Evolutionary conservation across 2,888 invertebrate genomes (phyloP).

Genomic region (Ischnus inquisitorius): DNA sequence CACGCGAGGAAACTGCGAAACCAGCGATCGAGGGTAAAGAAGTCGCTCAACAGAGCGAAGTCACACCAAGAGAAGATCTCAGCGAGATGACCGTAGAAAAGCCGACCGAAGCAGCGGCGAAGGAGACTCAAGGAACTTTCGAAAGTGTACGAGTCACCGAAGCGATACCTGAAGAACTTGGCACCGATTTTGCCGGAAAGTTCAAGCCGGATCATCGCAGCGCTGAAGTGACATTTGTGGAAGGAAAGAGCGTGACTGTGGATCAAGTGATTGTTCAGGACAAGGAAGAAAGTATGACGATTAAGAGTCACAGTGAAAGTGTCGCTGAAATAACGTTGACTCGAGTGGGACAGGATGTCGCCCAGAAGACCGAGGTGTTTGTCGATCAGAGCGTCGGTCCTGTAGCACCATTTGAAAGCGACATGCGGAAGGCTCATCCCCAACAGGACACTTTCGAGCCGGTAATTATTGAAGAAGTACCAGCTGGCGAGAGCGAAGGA

Average conservation of each 20-base stretch:
- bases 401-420: slow-evolving; percentile 74
- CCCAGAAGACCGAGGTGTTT: slow-evolving; percentile 81
- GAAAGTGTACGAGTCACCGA: slow-evolving; percentile 85
- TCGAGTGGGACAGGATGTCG: slow-evolving; percentile 80
- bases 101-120: slow-evolving; percentile 84
- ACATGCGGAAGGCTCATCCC: slow-evolving; percentile 76
- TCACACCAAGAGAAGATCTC: slow-evolving; percentile 75
- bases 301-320: slow-evolving; percentile 72
- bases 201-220: slow-evolving; percentile 77
- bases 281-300: slow-evolving; percentile 78
- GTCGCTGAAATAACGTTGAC: slow-evolving; percentile 74
- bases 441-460: slow-evolving; percentile 79
- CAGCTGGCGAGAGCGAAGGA: slow-evolving; percentile 78
- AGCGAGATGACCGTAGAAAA: slow-evolving; percentile 77
- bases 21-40: slow-evolving; percentile 83
- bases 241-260: slow-evolving; percentile 81
- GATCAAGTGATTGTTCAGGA: slow-evolving; percentile 83
- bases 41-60: slow-evolving; percentile 83
- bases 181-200: slow-evolving; percentile 73
- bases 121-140: slow-evolving; percentile 85
- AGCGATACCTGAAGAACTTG: slow-evolving; percentile 77
- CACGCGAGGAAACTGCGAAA: slow-evolving; percentile 79
- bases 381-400: slow-evolving; percentile 79
- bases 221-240: slow-evolving; percentile 80
- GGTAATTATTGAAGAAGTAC: slow-evolving; percentile 78